These are phyloP conservation scores for Myiagra hebetior DNA, from an alignment of 2,113 vertebrate genomes.

Conservation along the genomic window DNA sequence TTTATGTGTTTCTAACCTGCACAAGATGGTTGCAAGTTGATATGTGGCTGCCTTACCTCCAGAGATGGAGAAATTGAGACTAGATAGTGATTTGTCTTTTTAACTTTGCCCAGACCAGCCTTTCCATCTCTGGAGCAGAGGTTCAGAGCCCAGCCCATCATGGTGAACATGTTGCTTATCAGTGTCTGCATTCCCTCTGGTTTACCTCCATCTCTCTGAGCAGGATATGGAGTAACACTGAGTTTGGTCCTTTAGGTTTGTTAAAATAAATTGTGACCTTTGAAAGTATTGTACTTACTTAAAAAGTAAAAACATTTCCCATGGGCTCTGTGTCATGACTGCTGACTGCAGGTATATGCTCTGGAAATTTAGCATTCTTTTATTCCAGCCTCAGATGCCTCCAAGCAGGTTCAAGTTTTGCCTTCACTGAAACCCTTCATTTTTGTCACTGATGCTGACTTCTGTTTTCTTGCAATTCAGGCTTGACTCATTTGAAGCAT, in stretches of 20 bases:
- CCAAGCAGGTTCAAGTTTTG: neutral
- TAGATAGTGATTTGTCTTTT: neutral
- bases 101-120: neutral
- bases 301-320: neutral
- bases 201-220: accelerated
- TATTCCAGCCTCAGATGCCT: neutral
- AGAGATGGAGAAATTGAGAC: neutral
- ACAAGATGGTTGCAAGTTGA: neutral
- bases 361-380: neutral
- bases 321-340: neutral
- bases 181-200: neutral
- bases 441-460: neutral
- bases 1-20: neutral
- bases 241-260: neutral
- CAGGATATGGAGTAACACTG: neutral
- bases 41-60: neutral
- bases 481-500: neutral
- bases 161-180: accelerated
- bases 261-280: neutral
- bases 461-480: neutral
- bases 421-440: neutral
- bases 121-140: neutral
- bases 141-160: neutral
- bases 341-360: neutral
- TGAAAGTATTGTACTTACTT: neutral